Evolutionary conservation across 1,140 invertebrate genomes (phyloP).

Genomic region (Zaprionus capensis): DNA sequence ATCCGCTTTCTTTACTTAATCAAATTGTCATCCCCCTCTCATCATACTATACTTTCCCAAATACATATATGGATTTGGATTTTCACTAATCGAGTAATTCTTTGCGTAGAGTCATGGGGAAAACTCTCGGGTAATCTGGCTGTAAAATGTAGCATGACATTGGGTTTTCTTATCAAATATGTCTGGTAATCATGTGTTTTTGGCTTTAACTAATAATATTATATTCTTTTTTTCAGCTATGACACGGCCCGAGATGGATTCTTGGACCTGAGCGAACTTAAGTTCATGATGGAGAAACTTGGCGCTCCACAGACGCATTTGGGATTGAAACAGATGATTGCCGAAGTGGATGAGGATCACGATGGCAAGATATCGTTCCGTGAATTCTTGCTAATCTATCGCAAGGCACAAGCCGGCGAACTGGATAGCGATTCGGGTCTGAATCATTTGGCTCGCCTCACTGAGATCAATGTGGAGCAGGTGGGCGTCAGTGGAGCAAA

Average conservation of each 20-base stretch:
- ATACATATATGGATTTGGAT: neutral
- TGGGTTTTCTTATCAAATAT: neutral
- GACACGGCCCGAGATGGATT: constrained; percentile 94
- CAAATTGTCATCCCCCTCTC: neutral
- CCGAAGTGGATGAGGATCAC: constrained; percentile 95
- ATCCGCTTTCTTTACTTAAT: neutral
- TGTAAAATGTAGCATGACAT: neutral
- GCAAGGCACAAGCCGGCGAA: constrained; percentile 93
- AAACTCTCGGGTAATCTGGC: neutral
- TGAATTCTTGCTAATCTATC: constrained; percentile 95
- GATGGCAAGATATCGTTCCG: constrained; percentile 96
- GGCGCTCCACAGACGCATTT: constrained; percentile 97
- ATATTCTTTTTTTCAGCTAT: constrained; percentile 88
- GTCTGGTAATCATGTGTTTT: constrained; percentile 13
- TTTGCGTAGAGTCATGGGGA: neutral
- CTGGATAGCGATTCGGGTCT: constrained; percentile 92
- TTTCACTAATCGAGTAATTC: neutral
- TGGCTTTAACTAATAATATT: constrained; percentile 21
- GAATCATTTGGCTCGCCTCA: constrained; percentile 91
- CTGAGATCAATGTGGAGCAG: constrained; percentile 94
- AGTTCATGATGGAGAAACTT: constrained; percentile 98
- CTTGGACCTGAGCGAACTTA: constrained; percentile 94
- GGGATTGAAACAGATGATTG: constrained; percentile 96
- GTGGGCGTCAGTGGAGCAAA: constrained; percentile 95
- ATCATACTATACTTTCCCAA: neutral